A percentile compares a stretch with the other conserved stretches of the same genome.
phyloP scores from a whole-genome alignment of 2,888 invertebrate genomes.

The Thyatira batis region DNA sequence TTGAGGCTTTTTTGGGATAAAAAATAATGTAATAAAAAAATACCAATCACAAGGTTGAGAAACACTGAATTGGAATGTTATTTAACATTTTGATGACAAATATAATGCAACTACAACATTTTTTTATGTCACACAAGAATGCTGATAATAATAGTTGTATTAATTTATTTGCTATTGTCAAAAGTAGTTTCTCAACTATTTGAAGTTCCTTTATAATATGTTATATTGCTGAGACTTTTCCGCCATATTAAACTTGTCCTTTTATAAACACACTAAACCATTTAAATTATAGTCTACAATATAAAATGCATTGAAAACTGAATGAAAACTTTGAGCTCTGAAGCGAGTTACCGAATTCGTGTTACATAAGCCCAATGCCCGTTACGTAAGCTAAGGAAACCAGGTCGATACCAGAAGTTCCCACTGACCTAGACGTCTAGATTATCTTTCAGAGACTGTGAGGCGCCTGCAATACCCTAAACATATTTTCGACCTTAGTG shows the following conservation, averaged over 20 bases:
- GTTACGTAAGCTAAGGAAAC: conserved; percentile 12
- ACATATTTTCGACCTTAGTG: conserved; percentile 1
- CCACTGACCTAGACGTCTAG: conserved; percentile 49
- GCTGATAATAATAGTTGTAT: background rate
- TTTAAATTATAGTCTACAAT: background rate
- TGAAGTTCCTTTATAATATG: no score
- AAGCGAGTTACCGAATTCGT: background rate
- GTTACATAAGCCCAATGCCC: conserved; percentile 23
- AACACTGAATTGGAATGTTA: conserved; percentile 20
- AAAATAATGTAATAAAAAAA: conserved; percentile 11
- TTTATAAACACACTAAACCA: background rate
- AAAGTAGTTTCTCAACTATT: background rate
- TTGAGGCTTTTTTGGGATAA: conserved; percentile 5
- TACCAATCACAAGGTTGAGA: conserved; percentile 28
- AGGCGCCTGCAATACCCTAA: conserved; percentile 24
- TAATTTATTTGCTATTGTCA: background rate
- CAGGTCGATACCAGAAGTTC: conserved; percentile 43
- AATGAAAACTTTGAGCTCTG: background rate
- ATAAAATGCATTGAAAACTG: background rate
- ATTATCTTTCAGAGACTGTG: conserved; percentile 42
- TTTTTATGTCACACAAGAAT: background rate
- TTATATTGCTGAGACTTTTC: no score
- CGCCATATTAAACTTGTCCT: no score
- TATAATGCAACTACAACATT: background rate
- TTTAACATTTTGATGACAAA: conserved; percentile 9